A percentile compares a stretch with the other conserved stretches of the same genome.
Evolutionary conservation across 2,113 vertebrate genomes (phyloP).

Genomic region (Pungitius pungitius): DNA sequence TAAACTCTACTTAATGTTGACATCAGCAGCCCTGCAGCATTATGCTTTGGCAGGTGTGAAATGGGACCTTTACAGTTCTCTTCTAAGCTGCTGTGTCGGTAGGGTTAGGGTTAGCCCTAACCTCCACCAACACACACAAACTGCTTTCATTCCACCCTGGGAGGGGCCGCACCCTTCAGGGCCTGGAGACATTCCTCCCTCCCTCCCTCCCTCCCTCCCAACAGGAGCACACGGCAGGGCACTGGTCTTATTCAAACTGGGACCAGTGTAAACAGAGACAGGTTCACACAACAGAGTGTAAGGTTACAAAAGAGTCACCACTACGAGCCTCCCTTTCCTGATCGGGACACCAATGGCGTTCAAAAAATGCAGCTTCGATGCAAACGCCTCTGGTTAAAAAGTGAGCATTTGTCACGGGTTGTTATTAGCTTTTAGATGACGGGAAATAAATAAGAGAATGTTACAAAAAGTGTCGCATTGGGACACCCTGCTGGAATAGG

Average conservation of each 20-base stretch:
- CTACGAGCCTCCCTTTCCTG: constrained; percentile 28
- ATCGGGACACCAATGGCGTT: constrained; percentile 23
- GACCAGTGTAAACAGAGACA: constrained; percentile 69
- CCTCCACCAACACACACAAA: not conserved
- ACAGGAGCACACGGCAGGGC: constrained; percentile 24
- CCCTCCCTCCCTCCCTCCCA: not conserved
- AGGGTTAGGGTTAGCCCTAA: too few species aligned
- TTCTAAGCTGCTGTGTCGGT: not conserved
- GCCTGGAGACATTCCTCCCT: constrained; percentile 51
- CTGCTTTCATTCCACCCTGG: constrained; percentile 7
- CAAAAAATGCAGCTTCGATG: not conserved
- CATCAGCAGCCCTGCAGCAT: constrained; percentile 14
- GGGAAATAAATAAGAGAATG: not conserved
- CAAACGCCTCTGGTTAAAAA: too few species aligned
- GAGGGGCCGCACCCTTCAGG: constrained; percentile 63
- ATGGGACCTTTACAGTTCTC: not conserved
- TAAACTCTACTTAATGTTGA: constrained; percentile 10
- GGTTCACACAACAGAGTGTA: constrained; percentile 51
- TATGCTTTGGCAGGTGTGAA: not conserved
- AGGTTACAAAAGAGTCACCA: constrained; percentile 57
- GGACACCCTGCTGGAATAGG: not conserved
- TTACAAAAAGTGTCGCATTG: not conserved
- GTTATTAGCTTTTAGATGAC: not conserved
- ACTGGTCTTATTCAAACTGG: constrained; percentile 35
- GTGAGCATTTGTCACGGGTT: not conserved